A percentile compares a stretch with the other conserved stretches of the same genome.
Evolutionary conservation across 2,113 vertebrate species (phyloP).

Genomic region (Himantopus leucocephalus): DNA sequence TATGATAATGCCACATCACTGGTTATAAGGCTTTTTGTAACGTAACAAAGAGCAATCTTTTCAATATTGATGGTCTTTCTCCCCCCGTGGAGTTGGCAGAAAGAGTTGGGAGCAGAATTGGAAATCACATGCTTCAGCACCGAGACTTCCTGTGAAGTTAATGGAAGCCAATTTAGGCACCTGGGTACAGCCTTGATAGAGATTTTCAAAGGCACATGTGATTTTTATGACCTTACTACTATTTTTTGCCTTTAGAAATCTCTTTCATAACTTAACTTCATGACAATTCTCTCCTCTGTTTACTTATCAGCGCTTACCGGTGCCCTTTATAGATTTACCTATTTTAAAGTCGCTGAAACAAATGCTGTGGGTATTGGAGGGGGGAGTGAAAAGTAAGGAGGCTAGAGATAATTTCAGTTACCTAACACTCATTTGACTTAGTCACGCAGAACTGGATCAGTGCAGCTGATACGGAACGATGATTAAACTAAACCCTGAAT

Average conservation of each 20-base stretch:
- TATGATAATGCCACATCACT: neutral
- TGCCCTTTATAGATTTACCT: neutral
- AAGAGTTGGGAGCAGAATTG: neutral
- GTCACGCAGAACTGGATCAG: slow-evolving; percentile 32
- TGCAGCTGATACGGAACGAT: slow-evolving; percentile 16
- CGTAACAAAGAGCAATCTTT: neutral
- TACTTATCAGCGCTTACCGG: neutral
- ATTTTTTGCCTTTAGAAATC: neutral
- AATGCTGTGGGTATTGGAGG: neutral
- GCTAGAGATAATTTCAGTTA: slow-evolving; percentile 40
- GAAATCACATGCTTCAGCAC: neutral
- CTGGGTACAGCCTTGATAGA: neutral
- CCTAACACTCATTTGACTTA: slow-evolving; percentile 47
- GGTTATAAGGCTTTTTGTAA: neutral
- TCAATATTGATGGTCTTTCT: neutral
- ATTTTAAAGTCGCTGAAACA: neutral
- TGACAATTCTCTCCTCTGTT: neutral
- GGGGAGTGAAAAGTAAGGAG: neutral
- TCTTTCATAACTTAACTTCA: neutral
- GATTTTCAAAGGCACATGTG: neutral
- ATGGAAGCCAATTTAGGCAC: neutral
- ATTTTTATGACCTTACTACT: neutral
- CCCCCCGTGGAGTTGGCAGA: neutral
- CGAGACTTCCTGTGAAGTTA: slow-evolving; percentile 7
- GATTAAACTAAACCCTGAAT: slow-evolving; percentile 55